Evolutionary conservation across 2,888 invertebrate species (phyloP), one percentile per base, ranked within the genome.

Genomic region (Rhyacophila evoluta): DNA sequence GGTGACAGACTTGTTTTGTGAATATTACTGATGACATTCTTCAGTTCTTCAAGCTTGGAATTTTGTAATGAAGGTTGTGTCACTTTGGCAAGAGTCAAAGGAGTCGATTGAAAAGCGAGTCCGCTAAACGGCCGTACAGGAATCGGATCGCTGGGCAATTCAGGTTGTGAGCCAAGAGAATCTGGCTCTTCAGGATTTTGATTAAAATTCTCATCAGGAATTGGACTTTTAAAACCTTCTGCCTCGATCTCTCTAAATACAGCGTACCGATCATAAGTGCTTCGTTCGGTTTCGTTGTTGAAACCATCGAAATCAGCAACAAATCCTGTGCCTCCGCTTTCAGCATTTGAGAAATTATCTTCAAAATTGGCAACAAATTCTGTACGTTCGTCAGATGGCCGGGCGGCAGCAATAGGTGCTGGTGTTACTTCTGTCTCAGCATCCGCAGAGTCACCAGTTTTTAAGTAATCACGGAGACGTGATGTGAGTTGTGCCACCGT

Each of bases 211-310:
- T 84, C 83, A 41, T 83, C 82, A 15, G 85, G 86, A 74, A 85
- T 84, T 80, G 85, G 84, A 25, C 88, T 89, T 85, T 92, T 92
- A 29, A 93, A 86, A 83, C 93, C 93, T 85, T 94, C 95, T 84
- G 95, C 93, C 83, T 95, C 94, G 83, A 95, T 92, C 88, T 97
- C 97, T 81, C 97, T 91, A 84, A 97, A 97, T 0, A 95, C 97
- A 0, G 97, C 97, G 85, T 97, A 97, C 83, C 95, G 92, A 85
- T 97, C 97, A 84, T 94, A 94, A 0, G 91, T 86, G 79, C 91
- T 91, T 0, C 88, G 87, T 84, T 89, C 89, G 25, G 28, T 79
- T 8, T 78, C 55, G 37, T 75, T 81, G 78, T 87, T 86, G 83
- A 89, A 87, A 83, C 92, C 92, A 55, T 92, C 93, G 84, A 94